A percentile compares a stretch with the other conserved stretches of the same genome.
phyloP scores from a whole-genome alignment of 2,797 vertebrate species.

The Rhinatrema bivittatum region DNA sequence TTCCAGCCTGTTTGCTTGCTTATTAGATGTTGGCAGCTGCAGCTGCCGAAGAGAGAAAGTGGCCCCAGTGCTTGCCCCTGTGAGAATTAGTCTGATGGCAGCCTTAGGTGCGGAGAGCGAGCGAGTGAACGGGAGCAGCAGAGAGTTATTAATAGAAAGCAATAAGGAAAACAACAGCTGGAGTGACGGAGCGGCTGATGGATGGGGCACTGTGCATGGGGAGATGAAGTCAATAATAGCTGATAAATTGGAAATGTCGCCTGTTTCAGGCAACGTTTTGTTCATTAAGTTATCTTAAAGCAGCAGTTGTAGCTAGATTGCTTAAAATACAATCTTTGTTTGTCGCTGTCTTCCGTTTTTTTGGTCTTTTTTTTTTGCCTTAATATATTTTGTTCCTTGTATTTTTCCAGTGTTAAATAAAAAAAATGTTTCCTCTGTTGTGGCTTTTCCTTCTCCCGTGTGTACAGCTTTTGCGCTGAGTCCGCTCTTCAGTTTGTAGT shows the following conservation, averaged over 20 bases:
- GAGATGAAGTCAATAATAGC: background rate
- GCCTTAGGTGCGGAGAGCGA: no score
- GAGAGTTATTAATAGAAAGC: background rate
- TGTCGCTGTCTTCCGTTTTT: conserved; percentile 4
- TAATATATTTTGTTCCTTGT: no score
- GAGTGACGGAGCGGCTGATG: background rate
- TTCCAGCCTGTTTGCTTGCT: conserved; percentile 13
- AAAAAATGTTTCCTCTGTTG: no score
- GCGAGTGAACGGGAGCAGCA: background rate
- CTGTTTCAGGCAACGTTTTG: background rate
- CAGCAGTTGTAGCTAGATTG: background rate
- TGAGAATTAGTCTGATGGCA: background rate
- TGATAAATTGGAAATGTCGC: background rate
- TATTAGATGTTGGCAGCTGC: conserved; percentile 6
- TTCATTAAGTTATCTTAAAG: no score
- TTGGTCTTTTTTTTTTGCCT: no score
- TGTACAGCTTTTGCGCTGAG: no score
- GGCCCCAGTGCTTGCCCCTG: conserved; percentile 5
- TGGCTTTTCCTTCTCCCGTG: no score
- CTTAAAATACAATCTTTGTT: background rate
- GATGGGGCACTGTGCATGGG: background rate
- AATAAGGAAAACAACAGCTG: background rate
- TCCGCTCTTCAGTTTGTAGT: no score
- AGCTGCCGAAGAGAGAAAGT: no score
- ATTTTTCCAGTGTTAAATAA: no score